Base-by-base conservation (phyloP, 1,140 invertebrate genomes). In the Habropoda laboriosa region DNA sequence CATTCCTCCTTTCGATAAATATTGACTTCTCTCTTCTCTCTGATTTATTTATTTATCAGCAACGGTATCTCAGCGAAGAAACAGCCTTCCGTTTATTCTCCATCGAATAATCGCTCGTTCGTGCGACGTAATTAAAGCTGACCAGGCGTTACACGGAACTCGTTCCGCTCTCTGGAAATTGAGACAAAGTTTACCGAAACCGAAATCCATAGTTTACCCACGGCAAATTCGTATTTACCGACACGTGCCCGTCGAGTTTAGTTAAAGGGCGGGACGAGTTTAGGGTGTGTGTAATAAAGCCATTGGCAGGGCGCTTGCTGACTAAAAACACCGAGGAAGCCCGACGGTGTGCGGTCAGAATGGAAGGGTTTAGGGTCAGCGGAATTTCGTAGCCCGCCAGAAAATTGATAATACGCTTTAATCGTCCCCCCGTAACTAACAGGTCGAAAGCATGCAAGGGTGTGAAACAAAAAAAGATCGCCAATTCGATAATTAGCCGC, bases 161-260 rank as follows among this genome's bases (percentile, higher is more conserved):
- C 27, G 45, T 2, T 6, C 10, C 1, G 40, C 16, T 30, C 18
- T 13, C n/a, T 8, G 21, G 55, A 51, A 49, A 71, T 49, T 40
- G 53, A 60, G 64, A 42, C 32, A 40, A 57, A 76, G 74, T 78
- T 78, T 60, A 24, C 66, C 66, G 55, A 61, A 60, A 78, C 27
- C 66, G 66, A 71, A 71, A 78, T 78, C 49, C 66, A 60, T 78
- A 70, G 64, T 78, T 78, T 60, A 49, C 42, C 16, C 12, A 67
- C 73, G 38, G 49, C 61, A 57, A 53, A 68, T 45, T 58, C 64
- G 53, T 77, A 27, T 77, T 68, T 70, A 24, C 40, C 66, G 53
- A 70, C 64, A 55, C 51, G 38, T 68, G 63, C 49, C 21, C 24
- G 8, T 6, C 30, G 66, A 68, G 75, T 42, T 66, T 51, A n/a